These are phyloP conservation scores for Zaprionus vittiger DNA, from an alignment of 1,140 invertebrate species.

Conservation along the genomic window DNA sequence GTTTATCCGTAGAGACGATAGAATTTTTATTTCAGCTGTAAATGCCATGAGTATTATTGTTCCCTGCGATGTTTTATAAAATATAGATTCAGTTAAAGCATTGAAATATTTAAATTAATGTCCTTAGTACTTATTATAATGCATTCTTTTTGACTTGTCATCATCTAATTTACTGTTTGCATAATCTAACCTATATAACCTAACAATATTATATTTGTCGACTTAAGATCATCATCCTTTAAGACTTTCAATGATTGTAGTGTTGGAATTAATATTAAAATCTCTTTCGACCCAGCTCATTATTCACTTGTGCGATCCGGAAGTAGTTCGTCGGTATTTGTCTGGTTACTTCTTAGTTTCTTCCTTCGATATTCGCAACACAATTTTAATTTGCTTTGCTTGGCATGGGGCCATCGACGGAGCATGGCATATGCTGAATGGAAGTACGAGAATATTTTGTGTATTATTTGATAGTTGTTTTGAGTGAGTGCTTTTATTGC, in stretches of 20 bases:
- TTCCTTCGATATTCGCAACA: constrained; percentile 42
- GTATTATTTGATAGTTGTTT: not conserved
- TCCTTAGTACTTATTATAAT: no score
- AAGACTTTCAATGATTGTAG: not conserved
- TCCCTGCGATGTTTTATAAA: no score
- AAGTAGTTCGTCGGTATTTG: not conserved
- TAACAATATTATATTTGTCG: no score
- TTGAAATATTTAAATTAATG: no score
- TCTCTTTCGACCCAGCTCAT: not conserved
- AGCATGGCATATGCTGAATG: not conserved
- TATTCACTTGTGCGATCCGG: not conserved
- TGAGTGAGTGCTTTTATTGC: not conserved
- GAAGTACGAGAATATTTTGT: constrained; percentile 3
- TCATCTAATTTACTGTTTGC: no score
- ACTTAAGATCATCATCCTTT: not conserved
- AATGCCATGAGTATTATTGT: no score
- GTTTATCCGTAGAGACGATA: no score
- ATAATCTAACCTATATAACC: no score
- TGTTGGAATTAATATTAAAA: not conserved
- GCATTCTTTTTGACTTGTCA: no score
- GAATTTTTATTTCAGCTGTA: no score
- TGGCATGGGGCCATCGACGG: constrained; percentile 8
- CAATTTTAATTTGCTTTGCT: constrained; percentile 51
- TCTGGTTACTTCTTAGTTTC: constrained; percentile 2
- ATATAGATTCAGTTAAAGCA: no score